Evolutionary conservation across 2,113 vertebrate species (phyloP).

Genomic region (Rhizomys pruinosus): DNA sequence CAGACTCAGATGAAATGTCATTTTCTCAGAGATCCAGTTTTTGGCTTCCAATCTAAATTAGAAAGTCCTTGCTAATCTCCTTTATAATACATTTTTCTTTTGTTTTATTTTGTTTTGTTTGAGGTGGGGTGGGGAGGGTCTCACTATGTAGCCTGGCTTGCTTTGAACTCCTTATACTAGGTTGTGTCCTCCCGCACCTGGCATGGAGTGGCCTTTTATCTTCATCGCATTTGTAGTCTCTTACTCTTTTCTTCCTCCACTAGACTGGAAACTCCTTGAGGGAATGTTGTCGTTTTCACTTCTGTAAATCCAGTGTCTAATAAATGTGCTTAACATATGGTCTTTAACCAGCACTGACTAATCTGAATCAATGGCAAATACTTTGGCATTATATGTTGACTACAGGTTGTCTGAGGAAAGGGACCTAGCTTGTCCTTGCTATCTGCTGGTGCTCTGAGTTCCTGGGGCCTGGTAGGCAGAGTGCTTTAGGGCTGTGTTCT

Average conservation of each 20-base stretch:
- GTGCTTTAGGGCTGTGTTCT: not conserved
- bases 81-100: not conserved
- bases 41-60: not conserved
- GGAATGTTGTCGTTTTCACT: not conserved
- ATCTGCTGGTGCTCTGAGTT: not conserved
- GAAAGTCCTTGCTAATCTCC: not conserved
- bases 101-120: not conserved
- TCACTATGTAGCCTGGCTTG: too few relatives aligned
- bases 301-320: not conserved
- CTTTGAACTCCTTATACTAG: too few relatives aligned
- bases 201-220: not conserved
- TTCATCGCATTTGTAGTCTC: not conserved
- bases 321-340: not conserved
- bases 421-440: conserved; percentile 3
- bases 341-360: conserved; percentile 36
- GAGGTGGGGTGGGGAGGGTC: too few relatives aligned
- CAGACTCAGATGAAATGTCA: not conserved
- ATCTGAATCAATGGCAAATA: not conserved
- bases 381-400: not conserved
- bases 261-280: conserved; percentile 20
- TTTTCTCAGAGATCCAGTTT: conserved; percentile 3
- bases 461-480: not conserved
- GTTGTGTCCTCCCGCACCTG: too few relatives aligned
- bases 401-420: not conserved
- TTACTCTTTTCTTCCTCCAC: not conserved